Evolutionary conservation across 2,113 vertebrate genomes (phyloP).

Genomic region (Harpagus bidentatus): DNA sequence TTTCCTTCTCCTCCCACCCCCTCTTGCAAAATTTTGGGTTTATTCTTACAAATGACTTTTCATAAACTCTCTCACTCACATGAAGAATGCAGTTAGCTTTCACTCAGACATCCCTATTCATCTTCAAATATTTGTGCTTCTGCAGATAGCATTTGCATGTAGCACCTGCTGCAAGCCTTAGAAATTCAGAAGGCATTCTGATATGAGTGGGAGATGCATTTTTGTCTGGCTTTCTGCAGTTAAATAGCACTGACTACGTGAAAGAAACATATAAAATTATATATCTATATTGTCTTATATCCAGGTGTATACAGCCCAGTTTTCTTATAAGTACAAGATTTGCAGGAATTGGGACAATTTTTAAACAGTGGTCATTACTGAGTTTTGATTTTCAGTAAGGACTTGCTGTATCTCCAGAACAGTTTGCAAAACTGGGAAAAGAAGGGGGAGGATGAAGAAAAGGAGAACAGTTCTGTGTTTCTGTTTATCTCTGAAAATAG

Average conservation of each 20-base stretch:
- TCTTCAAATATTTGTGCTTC: constrained; percentile 50
- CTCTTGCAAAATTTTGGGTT: neutral
- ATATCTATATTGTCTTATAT: neutral
- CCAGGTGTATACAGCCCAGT: neutral
- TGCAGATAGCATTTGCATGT: constrained; percentile 26
- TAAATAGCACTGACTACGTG: neutral
- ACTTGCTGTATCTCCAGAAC: neutral
- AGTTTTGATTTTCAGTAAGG: neutral
- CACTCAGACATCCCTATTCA: constrained; percentile 16
- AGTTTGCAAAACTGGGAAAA: neutral
- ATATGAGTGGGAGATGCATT: neutral
- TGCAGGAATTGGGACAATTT: neutral
- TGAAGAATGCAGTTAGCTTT: neutral
- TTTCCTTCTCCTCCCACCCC: neutral
- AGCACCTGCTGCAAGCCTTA: constrained; percentile 47
- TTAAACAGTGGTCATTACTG: neutral
- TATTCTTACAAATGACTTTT: neutral
- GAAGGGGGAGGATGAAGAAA: neutral
- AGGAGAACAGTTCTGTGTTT: neutral
- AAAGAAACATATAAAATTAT: neutral
- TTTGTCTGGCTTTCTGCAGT: neutral
- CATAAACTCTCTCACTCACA: neutral
- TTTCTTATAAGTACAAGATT: neutral
- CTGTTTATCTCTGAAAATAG: neutral
- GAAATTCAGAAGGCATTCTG: constrained; percentile 32